phyloP scores from a whole-genome alignment of 2,113 vertebrate genomes.

The Mola mola region DNA sequence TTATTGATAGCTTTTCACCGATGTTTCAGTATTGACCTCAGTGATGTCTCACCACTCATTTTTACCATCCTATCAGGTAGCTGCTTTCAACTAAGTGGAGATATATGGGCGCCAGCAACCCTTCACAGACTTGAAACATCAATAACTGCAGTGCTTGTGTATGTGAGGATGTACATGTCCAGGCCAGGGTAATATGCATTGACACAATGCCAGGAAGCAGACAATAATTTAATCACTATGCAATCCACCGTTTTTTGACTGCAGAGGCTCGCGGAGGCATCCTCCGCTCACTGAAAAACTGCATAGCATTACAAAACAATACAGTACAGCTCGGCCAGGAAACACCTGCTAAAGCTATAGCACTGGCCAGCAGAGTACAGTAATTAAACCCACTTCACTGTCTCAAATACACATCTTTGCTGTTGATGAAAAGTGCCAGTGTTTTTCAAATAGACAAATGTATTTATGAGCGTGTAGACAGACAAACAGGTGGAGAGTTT shows the following conservation, averaged over 20 bases:
- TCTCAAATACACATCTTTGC: too few species aligned
- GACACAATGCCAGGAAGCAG: constrained; percentile 39
- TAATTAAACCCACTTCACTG: background rate
- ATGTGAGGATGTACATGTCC: constrained; percentile 6
- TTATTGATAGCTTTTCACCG: constrained; percentile 32
- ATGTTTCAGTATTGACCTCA: constrained; percentile 38
- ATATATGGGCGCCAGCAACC: constrained; percentile 47
- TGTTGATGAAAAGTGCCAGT: too few species aligned
- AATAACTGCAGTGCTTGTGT: constrained; percentile 45
- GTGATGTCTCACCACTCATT: constrained; percentile 32
- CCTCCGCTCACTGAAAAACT: constrained; percentile 12
- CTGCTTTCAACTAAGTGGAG: constrained; percentile 59
- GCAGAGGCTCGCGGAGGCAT: constrained; percentile 24
- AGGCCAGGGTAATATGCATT: constrained; percentile 37
- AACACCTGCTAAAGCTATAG: background rate
- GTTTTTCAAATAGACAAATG: constrained; percentile 2
- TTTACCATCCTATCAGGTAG: constrained; percentile 38
- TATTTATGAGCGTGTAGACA: too few species aligned
- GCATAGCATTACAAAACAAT: constrained; percentile 31
- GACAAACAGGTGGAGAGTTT: too few species aligned
- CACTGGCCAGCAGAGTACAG: background rate
- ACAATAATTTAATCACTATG: constrained; percentile 34
- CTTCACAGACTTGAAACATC: constrained; percentile 52
- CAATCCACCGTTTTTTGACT: constrained; percentile 21
- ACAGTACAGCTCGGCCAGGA: background rate